phyloP scores from a whole-genome alignment of 2,113 vertebrate species.

The Seriola aureovittata region DNA sequence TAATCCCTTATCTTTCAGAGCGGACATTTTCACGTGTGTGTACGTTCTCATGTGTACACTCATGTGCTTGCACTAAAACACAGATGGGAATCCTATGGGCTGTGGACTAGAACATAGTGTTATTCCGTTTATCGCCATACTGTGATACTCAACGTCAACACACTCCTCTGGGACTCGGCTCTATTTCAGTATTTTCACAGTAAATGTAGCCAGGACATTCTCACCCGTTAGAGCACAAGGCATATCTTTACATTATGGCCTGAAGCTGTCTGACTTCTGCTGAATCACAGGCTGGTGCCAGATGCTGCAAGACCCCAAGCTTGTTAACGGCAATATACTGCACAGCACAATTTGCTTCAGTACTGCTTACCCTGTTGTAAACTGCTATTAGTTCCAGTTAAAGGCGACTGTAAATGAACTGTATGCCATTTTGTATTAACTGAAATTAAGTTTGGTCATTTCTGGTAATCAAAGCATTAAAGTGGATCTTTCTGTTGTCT shows the following conservation, averaged over 20 bases:
- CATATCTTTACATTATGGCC: constrained; percentile 65
- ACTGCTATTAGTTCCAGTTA: constrained; percentile 31
- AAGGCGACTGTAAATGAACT: constrained; percentile 29
- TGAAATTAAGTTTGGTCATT: constrained; percentile 16
- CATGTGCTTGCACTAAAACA: constrained; percentile 36
- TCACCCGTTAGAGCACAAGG: constrained; percentile 12
- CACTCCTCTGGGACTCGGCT: constrained; percentile 16
- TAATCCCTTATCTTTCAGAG: constrained; percentile 15
- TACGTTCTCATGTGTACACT: not conserved
- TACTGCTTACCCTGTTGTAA: constrained; percentile 17
- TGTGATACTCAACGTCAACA: not conserved
- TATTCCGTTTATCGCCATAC: constrained; percentile 14
- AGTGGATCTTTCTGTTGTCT: not conserved
- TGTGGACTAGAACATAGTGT: constrained; percentile 24
- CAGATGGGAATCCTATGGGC: constrained; percentile 43
- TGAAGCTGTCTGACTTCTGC: constrained; percentile 42
- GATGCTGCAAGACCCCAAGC: constrained; percentile 42
- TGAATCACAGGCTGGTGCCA: constrained; percentile 52
- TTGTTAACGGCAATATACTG: constrained; percentile 52
- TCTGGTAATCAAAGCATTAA: constrained; percentile 14
- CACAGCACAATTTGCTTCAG: constrained; percentile 21
- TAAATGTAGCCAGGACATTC: constrained; percentile 47
- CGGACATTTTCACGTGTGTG: not conserved
- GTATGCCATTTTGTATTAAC: constrained; percentile 9
- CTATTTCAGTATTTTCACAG: constrained; percentile 54